Evolutionary conservation across 2,888 invertebrate species (phyloP), one percentile per base, ranked within the genome.

Genomic region (Dasypolia templi): DNA sequence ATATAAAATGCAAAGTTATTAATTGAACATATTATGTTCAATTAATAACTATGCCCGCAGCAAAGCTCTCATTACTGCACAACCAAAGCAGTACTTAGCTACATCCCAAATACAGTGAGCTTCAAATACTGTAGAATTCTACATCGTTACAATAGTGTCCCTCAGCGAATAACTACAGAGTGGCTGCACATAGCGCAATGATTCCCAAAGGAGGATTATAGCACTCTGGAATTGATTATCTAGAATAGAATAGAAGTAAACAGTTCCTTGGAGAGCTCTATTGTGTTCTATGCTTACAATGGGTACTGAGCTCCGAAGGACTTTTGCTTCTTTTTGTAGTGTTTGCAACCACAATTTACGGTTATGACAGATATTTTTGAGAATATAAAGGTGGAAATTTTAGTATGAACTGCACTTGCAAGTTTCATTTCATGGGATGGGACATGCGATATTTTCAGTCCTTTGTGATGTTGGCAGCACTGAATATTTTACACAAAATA

Each of bases 221-320:
- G 81, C 75, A 83, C 77, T 77, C 80, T 86, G 68, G 86, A 92
- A 92, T 92, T 90, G 91, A 91, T 90, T 90, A 83, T 83, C 83
- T 79, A 85, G 88, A 84, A 85, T 83, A 89, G 87, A 88, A 85
- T 88, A 90, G 88, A 88, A 87, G 89, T 86, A 84, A 89, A 88
- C 82, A 86, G 87, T 88, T 88, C 92, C 88, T 86, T 77, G 65
- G 91, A 83, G 90, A 88, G 62, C 77, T 73, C 85, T 83, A 90
- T 90, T 91, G 91, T 89, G 87, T 83, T 81, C 71, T 67, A 61
- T 66, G 70, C 73, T 81, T 84, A 90, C 90, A 91, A 91, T 88
- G 84, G 86, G 83, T 88, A 83, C 84, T 85, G 86, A 87, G 87
- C 86, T 87, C 86, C 87, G 78, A 88, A 90, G 89, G 90, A 90